These are phyloP conservation scores for Macrosteles quadrilineatus DNA, from an alignment of 1,140 invertebrate genomes.

Conservation along the genomic window DNA sequence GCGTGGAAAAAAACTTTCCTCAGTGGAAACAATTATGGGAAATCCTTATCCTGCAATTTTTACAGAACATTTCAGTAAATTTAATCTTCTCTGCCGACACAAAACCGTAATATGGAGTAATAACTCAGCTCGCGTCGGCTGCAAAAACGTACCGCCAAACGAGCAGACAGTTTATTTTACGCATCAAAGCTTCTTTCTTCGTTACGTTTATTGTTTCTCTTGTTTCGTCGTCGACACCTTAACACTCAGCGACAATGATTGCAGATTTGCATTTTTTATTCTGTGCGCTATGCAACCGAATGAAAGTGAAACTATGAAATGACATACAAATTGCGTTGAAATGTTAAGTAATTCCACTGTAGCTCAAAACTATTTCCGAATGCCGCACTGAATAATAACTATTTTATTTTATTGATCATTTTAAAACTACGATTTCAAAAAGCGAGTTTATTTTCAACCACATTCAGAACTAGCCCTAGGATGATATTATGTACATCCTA, in stretches of 20 bases:
- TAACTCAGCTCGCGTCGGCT: background rate
- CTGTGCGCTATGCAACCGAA: background rate
- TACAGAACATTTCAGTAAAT: background rate
- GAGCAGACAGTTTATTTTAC: slow-evolving; percentile 12
- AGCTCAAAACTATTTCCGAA: background rate
- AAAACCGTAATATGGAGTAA: background rate
- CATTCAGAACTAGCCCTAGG: too few species aligned
- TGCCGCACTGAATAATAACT: too few species aligned
- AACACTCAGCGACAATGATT: background rate
- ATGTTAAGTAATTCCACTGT: background rate
- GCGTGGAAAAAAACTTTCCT: too few species aligned
- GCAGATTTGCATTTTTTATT: background rate
- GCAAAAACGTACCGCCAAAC: background rate
- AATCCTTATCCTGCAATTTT: background rate
- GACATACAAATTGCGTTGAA: background rate
- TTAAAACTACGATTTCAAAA: too few species aligned
- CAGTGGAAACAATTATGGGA: too few species aligned
- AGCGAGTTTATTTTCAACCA: too few species aligned
- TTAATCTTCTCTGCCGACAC: background rate
- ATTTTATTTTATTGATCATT: too few species aligned
- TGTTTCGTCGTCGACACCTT: background rate
- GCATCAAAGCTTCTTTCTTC: background rate
- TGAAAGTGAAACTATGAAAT: background rate
- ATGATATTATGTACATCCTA: too few species aligned
- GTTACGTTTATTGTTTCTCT: background rate